Base-by-base conservation (phyloP, 2,888 invertebrate genomes). In the Scaptomyza polygonia region DNA sequence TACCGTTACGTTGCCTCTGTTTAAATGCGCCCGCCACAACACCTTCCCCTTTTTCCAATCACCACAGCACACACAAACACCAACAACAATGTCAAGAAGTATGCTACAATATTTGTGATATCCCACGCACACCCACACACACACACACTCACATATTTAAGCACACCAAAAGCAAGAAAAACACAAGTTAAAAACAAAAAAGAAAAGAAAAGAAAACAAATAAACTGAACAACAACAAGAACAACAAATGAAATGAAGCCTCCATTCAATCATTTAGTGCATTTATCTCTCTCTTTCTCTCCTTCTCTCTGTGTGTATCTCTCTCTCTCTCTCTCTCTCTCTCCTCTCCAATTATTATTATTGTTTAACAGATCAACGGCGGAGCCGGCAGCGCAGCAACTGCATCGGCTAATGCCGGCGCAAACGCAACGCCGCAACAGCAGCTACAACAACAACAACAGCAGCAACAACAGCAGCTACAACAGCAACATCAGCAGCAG, bases 351-450 rank as follows among this genome's bases (percentile, higher is more conserved):
- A 36, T 49, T 49, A 80, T 88, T 79, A 88, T 89, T 81, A 82
- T 85, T 88, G 85, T 88, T 78, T 89, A 79, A 73, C 89, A 89
- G 89, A 83, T 89, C 76, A 90, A 89, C 82, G 89, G 88, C 83
- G 79, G 77, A 64, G 80, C 76, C 66, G 58, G 67, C 58, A 56
- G 48, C 51, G 51, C 59, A 47, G 56, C 59, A 30, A 67, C 58
- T 56, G 53, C 72, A 27, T 65, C 42, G 52, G 72, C 61, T 36
- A 77, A 65, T 66, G 67, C 61, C 52, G 58, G 63, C 59, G 61
- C 70, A 32, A 74, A 34, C 56, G 47, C 80, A 59, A 34, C 79
- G 42, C 67, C 61, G 40, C 72, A 61, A 27, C 58, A 55, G 39
- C 69, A 52, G 40, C 70, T 47, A 27, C 68, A 51, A 18, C 68